phyloP scores from a whole-genome alignment of 2,888 invertebrate genomes.

The Melanostoma scalare region DNA sequence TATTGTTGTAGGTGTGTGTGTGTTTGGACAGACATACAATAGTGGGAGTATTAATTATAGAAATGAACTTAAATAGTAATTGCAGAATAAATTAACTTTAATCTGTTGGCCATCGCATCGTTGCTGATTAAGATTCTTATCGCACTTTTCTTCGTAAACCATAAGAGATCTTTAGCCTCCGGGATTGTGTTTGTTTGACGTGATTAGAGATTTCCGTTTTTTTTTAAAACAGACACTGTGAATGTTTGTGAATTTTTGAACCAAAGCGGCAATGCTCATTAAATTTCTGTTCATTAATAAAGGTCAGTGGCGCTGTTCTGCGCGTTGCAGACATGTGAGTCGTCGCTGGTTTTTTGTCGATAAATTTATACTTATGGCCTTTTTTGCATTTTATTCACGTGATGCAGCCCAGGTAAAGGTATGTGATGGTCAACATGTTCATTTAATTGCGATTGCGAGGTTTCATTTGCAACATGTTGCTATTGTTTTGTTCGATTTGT shows the following conservation, averaged over 20 bases:
- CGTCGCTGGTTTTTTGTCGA: not conserved
- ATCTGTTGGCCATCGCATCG: not conserved
- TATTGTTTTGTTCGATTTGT: not conserved
- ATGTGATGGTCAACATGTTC: slow-evolving; percentile 38
- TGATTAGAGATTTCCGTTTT: slow-evolving; percentile 33
- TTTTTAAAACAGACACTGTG: slow-evolving; percentile 2
- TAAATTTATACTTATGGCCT: not conserved
- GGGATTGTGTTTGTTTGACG: not conserved
- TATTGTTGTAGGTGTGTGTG: not conserved
- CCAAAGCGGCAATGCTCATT: slow-evolving; percentile 35
- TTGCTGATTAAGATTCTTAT: slow-evolving; percentile 10
- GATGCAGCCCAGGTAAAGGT: slow-evolving; percentile 21
- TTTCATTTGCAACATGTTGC: slow-evolving; percentile 34
- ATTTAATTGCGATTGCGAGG: slow-evolving; percentile 4
- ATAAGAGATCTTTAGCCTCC: slow-evolving; percentile 15
- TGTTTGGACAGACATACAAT: too few relatives aligned
- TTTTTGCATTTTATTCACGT: slow-evolving; percentile 38
- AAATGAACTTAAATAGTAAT: slow-evolving; percentile 30
- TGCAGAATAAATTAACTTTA: slow-evolving; percentile 16
- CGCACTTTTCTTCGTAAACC: slow-evolving; percentile 1
- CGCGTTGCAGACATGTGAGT: not conserved
- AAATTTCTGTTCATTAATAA: slow-evolving; percentile 38
- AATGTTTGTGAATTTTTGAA: slow-evolving; percentile 34
- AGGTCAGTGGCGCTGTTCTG: slow-evolving; percentile 57
- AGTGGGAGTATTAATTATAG: slow-evolving; percentile 34